phyloP scores from a whole-genome alignment of 2,797 vertebrate species.

The Girardinus metallicus region DNA sequence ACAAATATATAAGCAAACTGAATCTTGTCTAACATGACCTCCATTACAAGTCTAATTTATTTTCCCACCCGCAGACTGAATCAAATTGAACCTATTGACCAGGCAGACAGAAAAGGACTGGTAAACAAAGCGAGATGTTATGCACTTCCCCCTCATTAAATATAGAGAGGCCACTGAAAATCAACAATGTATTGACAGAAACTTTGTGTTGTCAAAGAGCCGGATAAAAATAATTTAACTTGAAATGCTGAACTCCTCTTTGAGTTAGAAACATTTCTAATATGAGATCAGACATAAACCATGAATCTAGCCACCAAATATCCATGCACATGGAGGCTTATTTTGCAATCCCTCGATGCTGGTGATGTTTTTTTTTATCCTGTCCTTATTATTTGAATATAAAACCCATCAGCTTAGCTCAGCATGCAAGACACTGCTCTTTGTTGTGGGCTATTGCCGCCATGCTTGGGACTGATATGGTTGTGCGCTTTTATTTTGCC shows the following conservation, averaged over 20 bases:
- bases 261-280: constrained; percentile 38
- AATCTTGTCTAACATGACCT: constrained; percentile 58
- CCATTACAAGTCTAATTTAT: constrained; percentile 70
- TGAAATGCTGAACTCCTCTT: constrained; percentile 56
- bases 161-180: constrained; percentile 66
- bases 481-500: constrained; percentile 67
- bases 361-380: constrained; percentile 59
- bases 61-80: constrained; percentile 63
- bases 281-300: constrained; percentile 43
- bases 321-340: constrained; percentile 46
- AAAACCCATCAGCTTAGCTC: constrained; percentile 75
- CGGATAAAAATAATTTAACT: constrained; percentile 65
- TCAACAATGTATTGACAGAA: constrained; percentile 65
- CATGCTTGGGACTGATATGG: constrained; percentile 74
- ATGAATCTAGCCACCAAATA: constrained; percentile 37
- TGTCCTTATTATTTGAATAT: constrained; percentile 72
- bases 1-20: constrained; percentile 48
- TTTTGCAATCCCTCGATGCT: constrained; percentile 64
- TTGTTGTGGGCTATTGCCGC: constrained; percentile 71
- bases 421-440: constrained; percentile 65
- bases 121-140: constrained; percentile 70
- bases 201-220: constrained; percentile 59
- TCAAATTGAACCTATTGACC: constrained; percentile 69
- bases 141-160: constrained; percentile 63
- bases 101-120: constrained; percentile 51